Conservation (phyloP, 2,113 vertebrate species). For the Osmerus mordax region DNA sequence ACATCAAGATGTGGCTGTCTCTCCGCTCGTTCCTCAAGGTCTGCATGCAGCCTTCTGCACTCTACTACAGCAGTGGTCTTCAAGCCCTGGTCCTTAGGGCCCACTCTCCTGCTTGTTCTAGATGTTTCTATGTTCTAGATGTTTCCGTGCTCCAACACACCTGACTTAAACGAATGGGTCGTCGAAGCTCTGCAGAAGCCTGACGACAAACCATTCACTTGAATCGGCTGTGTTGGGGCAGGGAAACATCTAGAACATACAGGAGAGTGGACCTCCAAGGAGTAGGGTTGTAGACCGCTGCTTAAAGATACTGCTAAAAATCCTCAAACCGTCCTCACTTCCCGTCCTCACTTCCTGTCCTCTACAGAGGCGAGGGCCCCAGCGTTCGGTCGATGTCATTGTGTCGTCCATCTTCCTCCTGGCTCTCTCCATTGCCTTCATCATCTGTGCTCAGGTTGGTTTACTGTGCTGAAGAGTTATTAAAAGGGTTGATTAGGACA, state of each 20-base stretch:
- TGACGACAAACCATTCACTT: too few relatives aligned
- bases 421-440: conserved; percentile 92
- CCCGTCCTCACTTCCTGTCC: not conserved
- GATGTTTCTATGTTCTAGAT: not conserved
- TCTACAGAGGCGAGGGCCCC: conserved; percentile 88
- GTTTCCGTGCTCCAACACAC: not conserved
- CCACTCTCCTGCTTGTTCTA: not conserved
- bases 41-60: conserved; percentile 5
- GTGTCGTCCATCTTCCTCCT: conserved; percentile 92
- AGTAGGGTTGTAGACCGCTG: too few relatives aligned
- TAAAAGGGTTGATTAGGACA: too few relatives aligned
- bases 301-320: too few relatives aligned
- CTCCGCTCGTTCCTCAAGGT: conserved; percentile 96
- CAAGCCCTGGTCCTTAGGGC: too few relatives aligned
- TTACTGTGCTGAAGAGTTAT: not conserved
- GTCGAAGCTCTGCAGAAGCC: too few relatives aligned
- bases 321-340: not conserved
- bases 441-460: conserved; percentile 94
- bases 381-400: conserved; percentile 96
- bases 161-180: too few relatives aligned
- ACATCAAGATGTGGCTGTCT: conserved; percentile 98
- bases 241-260: too few relatives aligned
- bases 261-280: too few relatives aligned
- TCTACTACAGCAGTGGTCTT: too few relatives aligned
- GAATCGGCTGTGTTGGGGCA: too few relatives aligned